phyloP scores from a whole-genome alignment of 2,113 vertebrate genomes.

The Saccopteryx bilineata region DNA sequence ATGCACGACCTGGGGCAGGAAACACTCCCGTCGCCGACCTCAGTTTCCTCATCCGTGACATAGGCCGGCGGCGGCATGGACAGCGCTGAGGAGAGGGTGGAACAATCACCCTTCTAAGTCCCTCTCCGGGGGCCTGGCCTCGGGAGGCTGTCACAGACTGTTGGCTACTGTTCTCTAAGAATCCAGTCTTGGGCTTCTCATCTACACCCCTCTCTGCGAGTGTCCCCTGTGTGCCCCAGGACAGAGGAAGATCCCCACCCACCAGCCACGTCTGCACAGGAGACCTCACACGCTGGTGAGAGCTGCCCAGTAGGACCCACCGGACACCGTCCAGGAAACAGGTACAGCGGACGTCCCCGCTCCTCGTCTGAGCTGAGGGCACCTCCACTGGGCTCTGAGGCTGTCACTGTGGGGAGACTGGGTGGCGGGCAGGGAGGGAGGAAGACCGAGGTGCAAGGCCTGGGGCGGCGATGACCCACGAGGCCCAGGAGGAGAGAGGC shows the following conservation, averaged over 20 bases:
- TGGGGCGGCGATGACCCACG: fast-evolving
- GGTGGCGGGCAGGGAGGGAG: fast-evolving
- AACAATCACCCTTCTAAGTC: no score
- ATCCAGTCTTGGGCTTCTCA: neutral
- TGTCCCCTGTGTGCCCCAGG: fast-evolving
- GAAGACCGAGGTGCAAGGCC: neutral
- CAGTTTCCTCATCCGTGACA: neutral
- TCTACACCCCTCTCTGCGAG: neutral
- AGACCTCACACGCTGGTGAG: fast-evolving
- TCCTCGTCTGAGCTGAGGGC: fast-evolving
- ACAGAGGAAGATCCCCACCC: neutral
- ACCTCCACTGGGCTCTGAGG: fast-evolving
- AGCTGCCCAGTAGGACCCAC: neutral
- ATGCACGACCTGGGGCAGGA: neutral
- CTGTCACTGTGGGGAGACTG: neutral
- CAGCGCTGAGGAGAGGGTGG: no score
- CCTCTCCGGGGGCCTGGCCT: fast-evolving
- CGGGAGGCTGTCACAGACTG: fast-evolving
- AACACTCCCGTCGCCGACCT: neutral
- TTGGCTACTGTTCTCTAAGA: fast-evolving
- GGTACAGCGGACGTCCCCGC: fast-evolving
- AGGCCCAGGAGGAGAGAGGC: neutral
- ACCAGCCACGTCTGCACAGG: fast-evolving
- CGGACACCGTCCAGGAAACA: neutral
- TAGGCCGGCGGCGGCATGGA: no score